These are phyloP conservation scores for Hiodon tergisus DNA, from an alignment of 2,113 vertebrate genomes.

Conservation along the genomic window DNA sequence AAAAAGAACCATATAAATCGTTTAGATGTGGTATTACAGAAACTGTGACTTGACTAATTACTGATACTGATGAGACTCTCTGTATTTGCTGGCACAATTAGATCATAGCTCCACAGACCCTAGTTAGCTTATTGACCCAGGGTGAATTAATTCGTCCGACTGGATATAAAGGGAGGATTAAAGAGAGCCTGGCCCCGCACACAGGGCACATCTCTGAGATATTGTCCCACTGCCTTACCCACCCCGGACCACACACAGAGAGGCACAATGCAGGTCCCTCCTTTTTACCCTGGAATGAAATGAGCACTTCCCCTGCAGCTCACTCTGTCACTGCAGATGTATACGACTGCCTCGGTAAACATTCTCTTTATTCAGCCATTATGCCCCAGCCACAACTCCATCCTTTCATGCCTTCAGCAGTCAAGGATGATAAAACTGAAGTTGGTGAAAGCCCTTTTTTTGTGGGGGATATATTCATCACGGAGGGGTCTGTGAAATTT, in stretches of 20 bases:
- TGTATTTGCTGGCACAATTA: not conserved
- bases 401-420: too few relatives aligned
- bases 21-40: not conserved
- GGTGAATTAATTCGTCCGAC: constrained; percentile 19
- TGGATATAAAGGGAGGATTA: constrained; percentile 21
- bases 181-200: constrained; percentile 1
- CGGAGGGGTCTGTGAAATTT: too few relatives aligned
- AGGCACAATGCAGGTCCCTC: constrained; percentile 16
- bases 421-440: too few relatives aligned
- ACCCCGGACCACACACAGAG: constrained; percentile 15
- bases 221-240: not conserved
- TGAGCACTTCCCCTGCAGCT: constrained; percentile 30
- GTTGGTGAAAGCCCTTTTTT: too few relatives aligned
- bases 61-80: not conserved
- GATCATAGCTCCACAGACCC: not conserved
- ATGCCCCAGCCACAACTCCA: too few relatives aligned
- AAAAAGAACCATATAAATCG: too few relatives aligned
- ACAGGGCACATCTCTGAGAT: constrained; percentile 5
- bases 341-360: not conserved
- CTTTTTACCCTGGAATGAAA: constrained; percentile 37
- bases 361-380: not conserved
- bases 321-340: constrained; percentile 40
- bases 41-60: not conserved
- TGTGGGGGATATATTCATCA: too few relatives aligned
- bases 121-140: constrained; percentile 15